Conservation (phyloP, 1,140 invertebrate genomes). For the Physella acuta region DNA sequence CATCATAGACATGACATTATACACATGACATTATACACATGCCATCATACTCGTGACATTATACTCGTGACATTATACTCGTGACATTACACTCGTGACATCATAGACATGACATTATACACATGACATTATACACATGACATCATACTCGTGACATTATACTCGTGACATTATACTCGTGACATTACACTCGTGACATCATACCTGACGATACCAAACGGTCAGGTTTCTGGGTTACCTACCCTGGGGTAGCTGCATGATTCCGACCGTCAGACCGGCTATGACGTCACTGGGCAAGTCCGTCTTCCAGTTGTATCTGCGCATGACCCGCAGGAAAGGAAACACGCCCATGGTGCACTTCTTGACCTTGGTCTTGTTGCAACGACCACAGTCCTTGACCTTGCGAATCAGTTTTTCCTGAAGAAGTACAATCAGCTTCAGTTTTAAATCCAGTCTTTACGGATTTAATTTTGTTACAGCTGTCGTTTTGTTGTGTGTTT, state of each 20-base stretch:
- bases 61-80: too few species aligned
- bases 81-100: too few species aligned
- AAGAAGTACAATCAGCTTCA: neutral
- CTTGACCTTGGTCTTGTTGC: slow-evolving; percentile 31
- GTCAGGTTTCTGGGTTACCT: neutral
- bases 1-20: too few species aligned
- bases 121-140: too few species aligned
- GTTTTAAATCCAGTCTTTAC: neutral
- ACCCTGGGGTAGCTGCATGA: slow-evolving; percentile 55
- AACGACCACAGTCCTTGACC: slow-evolving; percentile 22
- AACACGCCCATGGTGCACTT: slow-evolving; percentile 34
- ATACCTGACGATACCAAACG: too few species aligned
- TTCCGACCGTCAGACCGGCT: slow-evolving; percentile 52
- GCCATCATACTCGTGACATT: too few species aligned
- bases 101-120: too few species aligned
- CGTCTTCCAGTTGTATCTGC: slow-evolving; percentile 43
- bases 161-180: too few species aligned
- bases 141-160: too few species aligned
- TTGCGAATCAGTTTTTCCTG: slow-evolving; percentile 11
- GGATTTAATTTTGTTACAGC: neutral
- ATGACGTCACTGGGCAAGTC: slow-evolving; percentile 48
- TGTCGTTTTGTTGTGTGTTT: too few species aligned
- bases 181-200: too few species aligned
- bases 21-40: too few species aligned
- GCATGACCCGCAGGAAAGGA: slow-evolving; percentile 45